Evolutionary conservation across 2,113 vertebrate genomes (phyloP).

Genomic region (Centropristis striata): DNA sequence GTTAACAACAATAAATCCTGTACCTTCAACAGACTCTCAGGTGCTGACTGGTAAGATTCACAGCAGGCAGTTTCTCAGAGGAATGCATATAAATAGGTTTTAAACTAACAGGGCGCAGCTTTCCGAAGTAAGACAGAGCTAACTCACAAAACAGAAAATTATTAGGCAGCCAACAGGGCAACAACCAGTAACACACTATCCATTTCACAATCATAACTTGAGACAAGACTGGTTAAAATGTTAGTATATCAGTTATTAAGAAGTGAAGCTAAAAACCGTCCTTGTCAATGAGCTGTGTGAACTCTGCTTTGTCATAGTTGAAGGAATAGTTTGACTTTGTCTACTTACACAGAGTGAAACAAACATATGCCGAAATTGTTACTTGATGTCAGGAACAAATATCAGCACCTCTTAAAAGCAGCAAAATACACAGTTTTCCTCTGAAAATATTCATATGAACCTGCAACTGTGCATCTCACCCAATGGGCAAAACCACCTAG

Average conservation of each 20-base stretch:
- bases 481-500: no score
- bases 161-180: constrained; percentile 54
- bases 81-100: constrained; percentile 67
- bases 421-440: not conserved
- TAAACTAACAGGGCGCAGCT: constrained; percentile 16
- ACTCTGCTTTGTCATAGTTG: constrained; percentile 26
- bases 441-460: no score
- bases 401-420: not conserved
- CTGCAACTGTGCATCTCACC: no score
- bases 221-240: constrained; percentile 53
- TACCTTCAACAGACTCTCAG: constrained; percentile 69
- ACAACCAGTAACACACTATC: constrained; percentile 59
- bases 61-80: constrained; percentile 59
- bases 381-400: not conserved
- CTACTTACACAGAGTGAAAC: constrained; percentile 24
- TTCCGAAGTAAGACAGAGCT: constrained; percentile 33
- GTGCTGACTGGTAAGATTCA: constrained; percentile 54
- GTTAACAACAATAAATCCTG: constrained; percentile 56
- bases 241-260: constrained; percentile 44
- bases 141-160: constrained; percentile 42
- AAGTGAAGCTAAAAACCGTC: constrained; percentile 31
- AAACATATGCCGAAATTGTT: not conserved
- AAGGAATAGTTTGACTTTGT: not conserved
- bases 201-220: constrained; percentile 52
- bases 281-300: constrained; percentile 1